phyloP scores from a whole-genome alignment of 2,888 invertebrate genomes.

The Coremacera marginata region DNA sequence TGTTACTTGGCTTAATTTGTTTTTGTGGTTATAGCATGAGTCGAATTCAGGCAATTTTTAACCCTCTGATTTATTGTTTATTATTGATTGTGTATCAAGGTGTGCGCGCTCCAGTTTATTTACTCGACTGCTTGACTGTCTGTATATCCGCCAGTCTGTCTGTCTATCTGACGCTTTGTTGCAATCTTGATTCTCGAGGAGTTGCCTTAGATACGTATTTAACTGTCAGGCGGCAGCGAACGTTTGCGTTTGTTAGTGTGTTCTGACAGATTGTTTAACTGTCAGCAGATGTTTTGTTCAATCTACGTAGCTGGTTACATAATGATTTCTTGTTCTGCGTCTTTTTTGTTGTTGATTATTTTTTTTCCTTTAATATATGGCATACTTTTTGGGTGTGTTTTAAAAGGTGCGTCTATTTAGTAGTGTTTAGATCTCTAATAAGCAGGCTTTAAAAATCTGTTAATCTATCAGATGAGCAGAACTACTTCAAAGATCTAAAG shows the following conservation, averaged over 20 bases:
- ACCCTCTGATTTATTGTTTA: slow-evolving; percentile 55
- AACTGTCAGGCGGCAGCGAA: neutral
- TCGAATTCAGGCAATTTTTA: slow-evolving; percentile 33
- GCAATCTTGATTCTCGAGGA: slow-evolving; percentile 17
- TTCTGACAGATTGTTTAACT: slow-evolving; percentile 53
- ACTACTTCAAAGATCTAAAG: neutral
- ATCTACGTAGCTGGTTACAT: slow-evolving; percentile 53
- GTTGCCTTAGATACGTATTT: slow-evolving; percentile 34
- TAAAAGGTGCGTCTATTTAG: slow-evolving; percentile 48
- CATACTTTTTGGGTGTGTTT: slow-evolving; percentile 35
- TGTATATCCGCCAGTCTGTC: slow-evolving; percentile 43
- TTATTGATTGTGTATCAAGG: slow-evolving; percentile 48
- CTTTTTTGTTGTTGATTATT: slow-evolving; percentile 17
- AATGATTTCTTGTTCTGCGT: slow-evolving; percentile 52
- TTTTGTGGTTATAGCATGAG: slow-evolving; percentile 49
- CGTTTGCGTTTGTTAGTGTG: slow-evolving; percentile 16
- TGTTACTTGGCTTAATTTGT: slow-evolving; percentile 46
- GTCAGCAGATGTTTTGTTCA: slow-evolving; percentile 50
- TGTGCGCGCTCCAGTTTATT: neutral
- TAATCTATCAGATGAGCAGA: slow-evolving; percentile 1
- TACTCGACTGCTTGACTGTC: slow-evolving; percentile 47
- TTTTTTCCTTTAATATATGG: slow-evolving; percentile 25
- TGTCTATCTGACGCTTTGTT: slow-evolving; percentile 35
- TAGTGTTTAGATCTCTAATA: slow-evolving; percentile 59
- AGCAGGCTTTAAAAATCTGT: neutral